Evolutionary conservation across 2,797 vertebrate species (phyloP), one percentile per base, ranked within the genome.

Genomic region (Molossus molossus): DNA sequence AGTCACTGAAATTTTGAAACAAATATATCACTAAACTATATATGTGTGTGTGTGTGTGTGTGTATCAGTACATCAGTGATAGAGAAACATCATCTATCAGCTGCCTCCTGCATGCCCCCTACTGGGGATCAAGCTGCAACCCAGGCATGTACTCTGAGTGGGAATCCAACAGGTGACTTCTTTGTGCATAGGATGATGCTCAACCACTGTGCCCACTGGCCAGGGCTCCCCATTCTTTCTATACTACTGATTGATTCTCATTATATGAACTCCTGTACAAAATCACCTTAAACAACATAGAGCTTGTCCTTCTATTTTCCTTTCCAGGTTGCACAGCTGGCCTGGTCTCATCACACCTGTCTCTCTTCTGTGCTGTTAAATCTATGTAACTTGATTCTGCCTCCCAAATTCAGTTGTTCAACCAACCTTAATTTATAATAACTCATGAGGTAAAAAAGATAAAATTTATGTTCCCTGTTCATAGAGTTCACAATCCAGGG

Each of bases 1-100:
- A 81, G 15, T 53, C 40, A 72, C 4, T 84, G 48, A 62, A 20
- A 90, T 97, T 96, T 85, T 87, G 53, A 94, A 82, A 23, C 20
- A 90, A 83, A 83, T n/a, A 69, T 48, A 23, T 45, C 55, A 81
- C 5, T 91, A 64, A 55, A 62, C 33, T 60, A 60, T 60, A 60
- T 60, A 23, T 33, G 55, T 57, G 55, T 25, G 23, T 60, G 29
- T 65, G 13, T n/a, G 5, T 17, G n/a, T 67, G 65, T 67, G 14
- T 67, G 65, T 33, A 15, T 67, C 33, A 33, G 33, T 33, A 33
- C 64, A 67, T 33, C n/a, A 67, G n/a, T 67, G 65, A 67, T 15
- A 33, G n/a, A 18, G 64, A 67, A 33, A 45, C 40, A 45, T 29
- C 65, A 18, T 67, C 1, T 0, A 67, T 67, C n/a, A 15, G 65